Base-by-base conservation (phyloP, 2,888 invertebrate genomes). In the Watsonalla cultraria region DNA sequence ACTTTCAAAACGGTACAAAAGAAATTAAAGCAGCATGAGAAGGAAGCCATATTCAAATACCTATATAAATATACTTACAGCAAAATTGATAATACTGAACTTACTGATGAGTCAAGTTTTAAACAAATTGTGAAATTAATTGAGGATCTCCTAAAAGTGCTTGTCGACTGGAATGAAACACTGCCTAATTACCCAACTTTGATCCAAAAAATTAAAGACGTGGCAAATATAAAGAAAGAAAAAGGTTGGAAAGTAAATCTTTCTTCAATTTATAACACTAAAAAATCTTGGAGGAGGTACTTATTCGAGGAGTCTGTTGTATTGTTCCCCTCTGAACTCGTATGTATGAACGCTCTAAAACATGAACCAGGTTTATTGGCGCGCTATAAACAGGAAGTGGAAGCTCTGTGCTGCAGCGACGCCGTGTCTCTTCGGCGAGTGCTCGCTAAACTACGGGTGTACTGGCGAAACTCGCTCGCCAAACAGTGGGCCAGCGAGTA, bases 321-420 rank as follows among this genome's bases (percentile, higher is more conserved):
- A 14, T 55, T 87, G 54, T 62, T 62, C 46, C 79, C 78, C 5
- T 68, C 66, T 33, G 76, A 80, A 59, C 65, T 74, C 11, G 78
- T 69, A 8, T 79, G 76, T 52, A 50, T 87, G n/a, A 86, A 87
- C 58, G 80, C 78, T 9, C 59, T 88, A 8, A 87, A 87, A 66
- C 86, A 87, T 55, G 76, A 78, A 7, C 80, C 86, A 9, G 58
- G 59, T 45, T 59, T 86, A 49, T 60, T 87, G 15, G 52, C 55
- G 37, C 69, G 72, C 11, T 62, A 79, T 56, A 62, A 65, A 34
- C 58, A 58, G 0, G 68, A 75, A 45, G 59, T 84, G 7, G 66
- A 76, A 2, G 51, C 56, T 0, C 54, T 85, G 15, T 66, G 71
- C 37, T 59, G 56, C 39, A 62, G 72, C 51, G 77, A 79, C 54